Base-by-base conservation (phyloP, 2,888 invertebrate genomes). In the Andricus quercusramuli region DNA sequence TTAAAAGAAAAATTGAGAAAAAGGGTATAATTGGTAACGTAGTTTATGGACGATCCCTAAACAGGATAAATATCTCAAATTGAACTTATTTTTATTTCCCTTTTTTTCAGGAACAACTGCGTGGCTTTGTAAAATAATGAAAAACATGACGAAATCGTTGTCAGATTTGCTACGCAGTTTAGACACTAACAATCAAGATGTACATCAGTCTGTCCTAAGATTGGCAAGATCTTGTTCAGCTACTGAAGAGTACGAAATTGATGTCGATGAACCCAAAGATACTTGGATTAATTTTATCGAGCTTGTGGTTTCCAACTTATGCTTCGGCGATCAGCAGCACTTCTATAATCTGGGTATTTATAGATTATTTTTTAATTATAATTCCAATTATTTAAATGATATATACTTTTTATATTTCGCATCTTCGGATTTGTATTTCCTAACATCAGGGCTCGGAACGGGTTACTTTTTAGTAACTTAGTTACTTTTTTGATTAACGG, bases 341-440 rank as follows among this genome's bases (percentile, higher is more conserved):
- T 94, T 94, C 89, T 94, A 94, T 84, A 94, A 94, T 89, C 90
- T 95, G 82, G 94, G 94, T 94, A 41, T 68, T 25, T 66, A 77
- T 78, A 15, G 32, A 66, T 66, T n/a, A 65, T 70, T 74, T 56
- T 59, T 4, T 17, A 47, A 41, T 9, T 37, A 8, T 1, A 8
- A 37, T 9, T 9, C 8, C 6, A 37, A 37, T 37, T 37, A 37
- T 37, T 37, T 37, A 9, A 37, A 37, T 37, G 8, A 8, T 37
- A 37, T 37, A 37, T 37, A 37, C 37, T 9, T 37, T 37, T 37
- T 37, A 8, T 37, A 9, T 37, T 37, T 37, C 8, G 9, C 8
- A 1, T 37, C 37, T 9, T 9, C 9, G 37, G 37, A 37, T 37
- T 37, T 37, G 37, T 6, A 37, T 37, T 37, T 37, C 37, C 37